Evolutionary conservation across 2,113 vertebrate species (phyloP).

Genomic region (Megaceryle torquata): DNA sequence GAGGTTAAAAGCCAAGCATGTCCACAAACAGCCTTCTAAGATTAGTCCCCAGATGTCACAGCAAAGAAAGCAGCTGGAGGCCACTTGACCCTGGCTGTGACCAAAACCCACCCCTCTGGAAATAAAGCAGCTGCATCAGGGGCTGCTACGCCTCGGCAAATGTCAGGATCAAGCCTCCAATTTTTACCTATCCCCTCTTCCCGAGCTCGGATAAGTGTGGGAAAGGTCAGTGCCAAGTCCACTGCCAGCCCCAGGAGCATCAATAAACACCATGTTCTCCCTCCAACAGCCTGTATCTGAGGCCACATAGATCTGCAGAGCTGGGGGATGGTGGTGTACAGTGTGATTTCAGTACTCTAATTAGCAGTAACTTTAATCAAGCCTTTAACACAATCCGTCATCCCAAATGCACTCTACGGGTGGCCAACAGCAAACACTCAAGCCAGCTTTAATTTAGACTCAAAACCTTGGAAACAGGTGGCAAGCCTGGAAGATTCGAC

Average conservation of each 20-base stretch:
- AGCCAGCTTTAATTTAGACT: background rate
- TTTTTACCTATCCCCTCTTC: background rate
- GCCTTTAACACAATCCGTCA: background rate
- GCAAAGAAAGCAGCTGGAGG: background rate
- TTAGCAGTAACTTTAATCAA: background rate
- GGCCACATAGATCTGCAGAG: background rate
- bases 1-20: accelerated
- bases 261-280: background rate
- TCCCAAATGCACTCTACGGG: background rate
- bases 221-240: background rate
- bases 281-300: accelerated
- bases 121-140: accelerated
- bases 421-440: accelerated
- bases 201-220: accelerated
- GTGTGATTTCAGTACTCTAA: background rate
- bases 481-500: background rate
- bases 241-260: accelerated
- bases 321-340: background rate
- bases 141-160: accelerated
- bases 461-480: background rate
- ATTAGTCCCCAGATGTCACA: accelerated
- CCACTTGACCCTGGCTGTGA: accelerated
- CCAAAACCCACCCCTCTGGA: background rate
- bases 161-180: background rate
- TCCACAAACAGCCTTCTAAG: background rate